These are phyloP conservation scores for Epistrophe grossulariae DNA, from an alignment of 2,888 invertebrate species.

Conservation along the genomic window DNA sequence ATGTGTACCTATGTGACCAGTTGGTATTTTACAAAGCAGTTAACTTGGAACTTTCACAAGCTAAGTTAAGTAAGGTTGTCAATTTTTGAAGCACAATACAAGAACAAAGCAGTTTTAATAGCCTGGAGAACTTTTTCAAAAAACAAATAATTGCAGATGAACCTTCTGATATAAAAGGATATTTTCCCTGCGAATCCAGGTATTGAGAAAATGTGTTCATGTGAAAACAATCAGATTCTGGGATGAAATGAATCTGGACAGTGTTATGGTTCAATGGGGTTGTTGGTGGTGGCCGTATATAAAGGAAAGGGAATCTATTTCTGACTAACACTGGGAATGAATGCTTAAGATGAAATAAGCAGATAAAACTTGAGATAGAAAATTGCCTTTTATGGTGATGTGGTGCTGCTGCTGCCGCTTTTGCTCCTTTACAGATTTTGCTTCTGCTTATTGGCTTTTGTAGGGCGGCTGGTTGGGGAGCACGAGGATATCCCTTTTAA, in stretches of 20 bases:
- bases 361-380: conserved; percentile 70
- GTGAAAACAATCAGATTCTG: conserved; percentile 59
- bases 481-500: conserved; percentile 71
- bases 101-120: conserved; percentile 60
- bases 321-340: conserved; percentile 42
- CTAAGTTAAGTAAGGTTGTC: conserved; percentile 31
- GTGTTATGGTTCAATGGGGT: conserved; percentile 16
- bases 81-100: conserved; percentile 36
- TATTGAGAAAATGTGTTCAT: conserved; percentile 56
- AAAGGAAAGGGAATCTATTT: conserved; percentile 19
- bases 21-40: conserved; percentile 54
- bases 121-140: conserved; percentile 63
- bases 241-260: conserved; percentile 25
- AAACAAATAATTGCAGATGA: conserved; percentile 73
- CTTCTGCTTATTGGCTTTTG: conserved; percentile 2
- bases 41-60: conserved; percentile 57
- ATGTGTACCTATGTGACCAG: conserved; percentile 33
- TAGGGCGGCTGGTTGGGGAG: background rate
- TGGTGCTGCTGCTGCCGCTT: background rate
- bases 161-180: conserved; percentile 64
- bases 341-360: conserved; percentile 71
- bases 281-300: background rate
- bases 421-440: background rate
- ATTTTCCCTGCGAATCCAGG: conserved; percentile 29
- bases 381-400: conserved; percentile 64